These are phyloP conservation scores for Sebastes trivittatus DNA, from an alignment of 2,797 vertebrate species.

Conservation along the genomic window DNA sequence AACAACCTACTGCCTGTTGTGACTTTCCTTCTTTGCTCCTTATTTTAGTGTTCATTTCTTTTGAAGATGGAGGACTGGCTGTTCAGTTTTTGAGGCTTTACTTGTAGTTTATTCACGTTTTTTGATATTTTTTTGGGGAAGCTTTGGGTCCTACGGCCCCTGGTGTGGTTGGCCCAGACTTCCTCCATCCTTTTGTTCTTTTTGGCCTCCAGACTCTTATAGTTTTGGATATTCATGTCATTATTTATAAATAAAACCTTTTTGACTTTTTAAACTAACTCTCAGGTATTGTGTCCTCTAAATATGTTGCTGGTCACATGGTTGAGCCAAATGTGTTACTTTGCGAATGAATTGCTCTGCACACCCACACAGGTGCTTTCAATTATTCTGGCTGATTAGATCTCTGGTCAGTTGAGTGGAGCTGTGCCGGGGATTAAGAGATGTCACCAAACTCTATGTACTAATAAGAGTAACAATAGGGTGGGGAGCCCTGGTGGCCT, in stretches of 20 bases:
- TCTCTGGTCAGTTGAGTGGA: neutral
- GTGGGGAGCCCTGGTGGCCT: too few relatives aligned
- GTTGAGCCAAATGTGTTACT: neutral
- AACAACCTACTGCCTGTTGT: too few relatives aligned
- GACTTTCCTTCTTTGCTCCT: neutral
- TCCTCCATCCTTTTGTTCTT: neutral
- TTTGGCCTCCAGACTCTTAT: neutral
- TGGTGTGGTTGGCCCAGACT: neutral
- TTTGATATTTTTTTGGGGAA: fast-evolving
- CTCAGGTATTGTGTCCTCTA: neutral
- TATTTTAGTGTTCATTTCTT: neutral
- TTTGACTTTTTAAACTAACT: neutral
- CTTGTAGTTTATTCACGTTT: neutral
- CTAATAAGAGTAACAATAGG: neutral
- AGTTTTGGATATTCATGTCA: neutral
- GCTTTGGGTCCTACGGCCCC: too few relatives aligned
- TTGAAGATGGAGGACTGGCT: too few relatives aligned
- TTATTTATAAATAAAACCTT: neutral
- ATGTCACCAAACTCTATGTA: neutral
- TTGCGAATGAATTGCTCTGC: neutral
- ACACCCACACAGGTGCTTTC: neutral
- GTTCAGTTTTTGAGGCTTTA: fast-evolving
- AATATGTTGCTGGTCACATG: neutral
- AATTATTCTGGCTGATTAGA: neutral
- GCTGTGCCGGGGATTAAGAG: neutral